These are phyloP conservation scores for Idaea biselata DNA, from an alignment of 2,888 invertebrate species.

Conservation along the genomic window DNA sequence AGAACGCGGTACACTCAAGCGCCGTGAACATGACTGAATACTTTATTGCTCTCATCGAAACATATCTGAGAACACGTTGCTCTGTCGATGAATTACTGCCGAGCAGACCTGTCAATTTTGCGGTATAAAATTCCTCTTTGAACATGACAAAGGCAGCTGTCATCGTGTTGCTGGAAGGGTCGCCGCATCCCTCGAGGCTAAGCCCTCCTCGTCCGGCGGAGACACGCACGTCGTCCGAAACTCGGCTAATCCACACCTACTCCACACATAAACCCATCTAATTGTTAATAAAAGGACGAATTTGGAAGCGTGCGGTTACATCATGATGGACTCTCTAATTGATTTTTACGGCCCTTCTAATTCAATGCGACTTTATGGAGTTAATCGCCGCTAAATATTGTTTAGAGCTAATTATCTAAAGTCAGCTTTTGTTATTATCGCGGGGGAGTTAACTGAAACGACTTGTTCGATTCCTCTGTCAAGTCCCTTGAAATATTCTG, in stretches of 20 bases:
- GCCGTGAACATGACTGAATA: slow-evolving; percentile 53
- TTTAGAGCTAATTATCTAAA: slow-evolving; percentile 65
- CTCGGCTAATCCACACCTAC: slow-evolving; percentile 73
- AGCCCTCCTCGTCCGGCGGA: slow-evolving; percentile 62
- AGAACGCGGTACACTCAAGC: slow-evolving; percentile 48
- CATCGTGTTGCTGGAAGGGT: slow-evolving; percentile 70
- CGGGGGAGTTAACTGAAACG: slow-evolving; percentile 28
- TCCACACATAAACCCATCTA: slow-evolving; percentile 78
- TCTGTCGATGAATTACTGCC: slow-evolving; percentile 61
- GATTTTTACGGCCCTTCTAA: slow-evolving; percentile 73
- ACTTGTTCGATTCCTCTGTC: neutral
- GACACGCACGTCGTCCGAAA: slow-evolving; percentile 71
- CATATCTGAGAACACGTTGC: slow-evolving; percentile 56
- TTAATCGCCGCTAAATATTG: slow-evolving; percentile 66
- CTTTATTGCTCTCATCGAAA: slow-evolving; percentile 66
- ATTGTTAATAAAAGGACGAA: slow-evolving; percentile 78
- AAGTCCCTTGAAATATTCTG: neutral
- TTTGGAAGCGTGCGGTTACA: slow-evolving; percentile 74
- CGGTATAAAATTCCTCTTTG: slow-evolving; percentile 71
- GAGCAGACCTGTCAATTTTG: slow-evolving; percentile 71
- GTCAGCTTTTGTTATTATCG: slow-evolving; percentile 53
- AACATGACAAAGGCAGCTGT: slow-evolving; percentile 76
- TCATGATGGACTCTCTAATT: slow-evolving; percentile 67
- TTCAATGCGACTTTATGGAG: slow-evolving; percentile 64
- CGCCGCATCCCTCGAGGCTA: slow-evolving; percentile 70